Evolutionary conservation across 2,888 invertebrate species (phyloP).

Genomic region (Petrolisthes manimaculis): DNA sequence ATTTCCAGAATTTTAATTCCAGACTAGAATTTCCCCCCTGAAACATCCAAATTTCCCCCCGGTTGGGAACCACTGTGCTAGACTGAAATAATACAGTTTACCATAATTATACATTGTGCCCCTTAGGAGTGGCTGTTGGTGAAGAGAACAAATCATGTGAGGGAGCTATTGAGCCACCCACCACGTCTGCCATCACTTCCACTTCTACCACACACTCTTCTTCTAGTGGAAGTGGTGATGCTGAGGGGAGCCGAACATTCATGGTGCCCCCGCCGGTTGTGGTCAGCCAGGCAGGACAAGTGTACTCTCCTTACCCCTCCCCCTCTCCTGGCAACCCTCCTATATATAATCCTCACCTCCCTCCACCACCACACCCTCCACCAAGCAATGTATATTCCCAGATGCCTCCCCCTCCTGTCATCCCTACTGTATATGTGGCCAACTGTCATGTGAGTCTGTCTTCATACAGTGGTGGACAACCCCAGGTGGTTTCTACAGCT

Average conservation of each 20-base stretch:
- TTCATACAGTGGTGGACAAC: constrained; percentile 45
- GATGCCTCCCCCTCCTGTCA: constrained; percentile 46
- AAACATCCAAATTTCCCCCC: neutral
- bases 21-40: too few relatives aligned
- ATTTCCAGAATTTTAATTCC: neutral
- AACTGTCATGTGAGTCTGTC: constrained; percentile 56
- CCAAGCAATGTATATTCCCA: constrained; percentile 43
- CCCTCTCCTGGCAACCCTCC: constrained; percentile 53
- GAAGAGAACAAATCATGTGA: constrained; percentile 46
- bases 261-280: constrained; percentile 43
- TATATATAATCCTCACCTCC: constrained; percentile 52
- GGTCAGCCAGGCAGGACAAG: constrained; percentile 30
- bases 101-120: constrained; percentile 14
- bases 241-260: constrained; percentile 16
- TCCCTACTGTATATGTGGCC: constrained; percentile 55
- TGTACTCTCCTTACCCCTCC: constrained; percentile 46
- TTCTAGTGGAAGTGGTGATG: constrained; percentile 36
- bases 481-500: constrained; percentile 32
- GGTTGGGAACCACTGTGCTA: neutral
- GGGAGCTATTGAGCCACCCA: constrained; percentile 31
- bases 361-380: constrained; percentile 45
- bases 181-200: constrained; percentile 24
- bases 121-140: constrained; percentile 45
- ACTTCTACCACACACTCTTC: constrained; percentile 33
- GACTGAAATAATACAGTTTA: neutral